A percentile compares a stretch with the other conserved stretches of the same genome.
These are phyloP conservation scores for Erythrolamprus reginae DNA, from an alignment of 2,113 vertebrate species.

Conservation along the genomic window DNA sequence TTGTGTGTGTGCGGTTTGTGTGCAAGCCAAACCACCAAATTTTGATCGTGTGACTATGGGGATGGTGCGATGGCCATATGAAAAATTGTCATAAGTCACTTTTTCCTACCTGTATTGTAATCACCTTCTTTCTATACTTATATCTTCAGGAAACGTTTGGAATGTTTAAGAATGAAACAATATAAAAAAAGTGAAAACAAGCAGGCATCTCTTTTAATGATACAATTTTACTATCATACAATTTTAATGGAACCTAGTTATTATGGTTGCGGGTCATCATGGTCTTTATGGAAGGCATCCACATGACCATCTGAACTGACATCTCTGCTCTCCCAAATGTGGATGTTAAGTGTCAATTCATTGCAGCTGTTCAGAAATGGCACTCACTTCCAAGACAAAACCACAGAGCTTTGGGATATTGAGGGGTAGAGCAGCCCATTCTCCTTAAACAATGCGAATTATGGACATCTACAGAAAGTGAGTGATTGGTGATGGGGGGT, in stretches of 20 bases:
- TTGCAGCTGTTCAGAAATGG: not conserved
- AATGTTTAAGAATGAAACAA: not conserved
- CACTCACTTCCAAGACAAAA: not conserved
- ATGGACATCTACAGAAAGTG: not conserved
- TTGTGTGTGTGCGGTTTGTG: too few relatives aligned
- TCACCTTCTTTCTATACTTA: not conserved
- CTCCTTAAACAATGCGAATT: too few relatives aligned
- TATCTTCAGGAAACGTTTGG: not conserved
- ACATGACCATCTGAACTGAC: not conserved
- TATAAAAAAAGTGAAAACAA: not conserved
- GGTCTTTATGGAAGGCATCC: not conserved
- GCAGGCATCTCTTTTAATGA: not conserved
- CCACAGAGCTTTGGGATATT: not conserved
- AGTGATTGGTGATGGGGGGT: not conserved
- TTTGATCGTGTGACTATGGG: too few relatives aligned
- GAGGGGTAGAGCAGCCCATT: not conserved
- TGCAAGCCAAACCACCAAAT: not conserved
- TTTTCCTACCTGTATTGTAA: not conserved
- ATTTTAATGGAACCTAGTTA: not conserved
- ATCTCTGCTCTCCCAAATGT: not conserved
- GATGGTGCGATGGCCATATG: too few relatives aligned
- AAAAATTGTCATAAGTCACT: too few relatives aligned
- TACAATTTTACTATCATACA: not conserved
- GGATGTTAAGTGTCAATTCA: not conserved
- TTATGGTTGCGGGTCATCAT: not conserved